Evolutionary conservation across 2,797 vertebrate species (phyloP).

Genomic region (Champsocephalus esox): DNA sequence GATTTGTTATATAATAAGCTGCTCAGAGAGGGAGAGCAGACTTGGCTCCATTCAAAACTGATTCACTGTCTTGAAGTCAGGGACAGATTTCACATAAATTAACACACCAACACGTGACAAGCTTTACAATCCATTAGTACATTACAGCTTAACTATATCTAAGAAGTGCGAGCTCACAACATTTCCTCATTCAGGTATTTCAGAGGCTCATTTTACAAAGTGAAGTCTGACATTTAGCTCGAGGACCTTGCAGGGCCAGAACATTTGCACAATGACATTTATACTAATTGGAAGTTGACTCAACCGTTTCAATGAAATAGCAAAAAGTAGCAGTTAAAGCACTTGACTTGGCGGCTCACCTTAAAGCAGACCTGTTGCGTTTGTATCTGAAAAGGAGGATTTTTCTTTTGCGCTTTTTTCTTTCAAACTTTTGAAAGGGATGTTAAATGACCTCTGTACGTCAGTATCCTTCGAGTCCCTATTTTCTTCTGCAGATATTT

Average conservation of each 20-base stretch:
- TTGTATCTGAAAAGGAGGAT: conserved; percentile 3
- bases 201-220: conserved; percentile 10
- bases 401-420: conserved; percentile 12
- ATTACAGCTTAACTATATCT: background rate
- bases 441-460: conserved; percentile 39
- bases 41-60: conserved; percentile 9
- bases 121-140: conserved; percentile 6
- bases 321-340: conserved; percentile 13
- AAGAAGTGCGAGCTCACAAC: background rate
- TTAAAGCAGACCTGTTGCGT: background rate
- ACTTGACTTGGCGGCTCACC: conserved; percentile 9
- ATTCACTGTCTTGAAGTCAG: conserved; percentile 20
- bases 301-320: conserved; percentile 9
- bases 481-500: conserved; percentile 22
- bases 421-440: conserved; percentile 7
- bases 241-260: background rate
- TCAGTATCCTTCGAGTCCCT: conserved; percentile 33
- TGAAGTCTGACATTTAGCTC: conserved; percentile 35
- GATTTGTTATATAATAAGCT: conserved; percentile 36
- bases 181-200: background rate
- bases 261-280: conserved; percentile 19
- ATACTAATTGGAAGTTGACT: conserved; percentile 33
- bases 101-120: conserved; percentile 6
- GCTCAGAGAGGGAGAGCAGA: conserved; percentile 13
- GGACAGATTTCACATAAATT: conserved; percentile 26